Conservation (phyloP, 1,140 invertebrate genomes). For the Alviniconcha marisindica region DNA sequence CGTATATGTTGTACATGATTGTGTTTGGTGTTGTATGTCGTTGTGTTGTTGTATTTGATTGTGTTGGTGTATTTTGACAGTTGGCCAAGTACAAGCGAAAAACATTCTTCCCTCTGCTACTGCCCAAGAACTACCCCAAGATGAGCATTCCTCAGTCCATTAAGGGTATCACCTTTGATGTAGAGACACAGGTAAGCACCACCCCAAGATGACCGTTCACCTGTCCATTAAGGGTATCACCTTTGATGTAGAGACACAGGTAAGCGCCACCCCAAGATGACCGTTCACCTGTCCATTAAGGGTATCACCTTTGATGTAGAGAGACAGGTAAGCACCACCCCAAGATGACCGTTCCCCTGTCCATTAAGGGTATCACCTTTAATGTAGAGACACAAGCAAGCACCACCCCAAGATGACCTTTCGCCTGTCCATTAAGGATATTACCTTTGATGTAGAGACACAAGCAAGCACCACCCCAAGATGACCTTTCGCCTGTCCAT, state of each 20-base stretch:
- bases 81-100: constrained; percentile 86
- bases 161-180: constrained; percentile 64
- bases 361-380: constrained; percentile 69
- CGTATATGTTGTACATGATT: no score
- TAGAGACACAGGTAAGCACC: constrained; percentile 71
- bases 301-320: constrained; percentile 67
- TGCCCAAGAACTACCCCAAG: constrained; percentile 90
- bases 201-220: constrained; percentile 71
- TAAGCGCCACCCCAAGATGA: constrained; percentile 67
- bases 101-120: constrained; percentile 87
- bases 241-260: constrained; percentile 71
- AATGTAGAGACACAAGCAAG: constrained; percentile 72
- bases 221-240: constrained; percentile 68
- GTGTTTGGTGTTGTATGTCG: no score
- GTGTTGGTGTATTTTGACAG: no score
- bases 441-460: constrained; percentile 12
- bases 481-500: not conserved
- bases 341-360: constrained; percentile 69
- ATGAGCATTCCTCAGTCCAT: constrained; percentile 72
- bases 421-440: not conserved
- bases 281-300: constrained; percentile 71
- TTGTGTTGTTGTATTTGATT: no score
- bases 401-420: not conserved
- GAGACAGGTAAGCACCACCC: constrained; percentile 71
- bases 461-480: not conserved